Conservation (phyloP, 2,113 vertebrate species). For the Pardalotus punctatus region DNA sequence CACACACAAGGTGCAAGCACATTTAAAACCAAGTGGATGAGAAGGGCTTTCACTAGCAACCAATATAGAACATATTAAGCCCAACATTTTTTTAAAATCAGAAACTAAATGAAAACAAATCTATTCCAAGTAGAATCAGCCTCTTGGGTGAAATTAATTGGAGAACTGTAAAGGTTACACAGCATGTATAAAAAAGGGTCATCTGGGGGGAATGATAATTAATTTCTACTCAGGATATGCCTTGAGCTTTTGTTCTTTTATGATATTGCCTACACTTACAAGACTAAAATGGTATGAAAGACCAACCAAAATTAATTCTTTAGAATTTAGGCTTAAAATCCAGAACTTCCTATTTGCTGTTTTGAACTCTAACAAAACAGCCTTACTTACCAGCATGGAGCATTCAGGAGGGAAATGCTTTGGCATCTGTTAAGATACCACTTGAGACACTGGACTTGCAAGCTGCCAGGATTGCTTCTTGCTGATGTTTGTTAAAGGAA, state of each 20-base stretch:
- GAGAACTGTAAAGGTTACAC: background rate
- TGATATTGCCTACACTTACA: background rate
- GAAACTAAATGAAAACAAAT: background rate
- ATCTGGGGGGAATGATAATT: background rate
- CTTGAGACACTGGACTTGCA: background rate
- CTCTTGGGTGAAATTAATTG: background rate
- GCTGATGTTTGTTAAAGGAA: background rate
- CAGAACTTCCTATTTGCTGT: background rate
- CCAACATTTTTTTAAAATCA: background rate
- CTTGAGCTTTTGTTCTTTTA: background rate
- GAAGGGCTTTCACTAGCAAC: background rate
- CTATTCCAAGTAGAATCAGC: background rate
- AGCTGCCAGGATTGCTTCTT: background rate
- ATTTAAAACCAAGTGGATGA: background rate
- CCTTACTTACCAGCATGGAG: background rate
- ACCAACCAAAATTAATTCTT: background rate
- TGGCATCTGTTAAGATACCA: background rate
- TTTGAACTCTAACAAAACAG: background rate
- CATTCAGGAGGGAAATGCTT: background rate
- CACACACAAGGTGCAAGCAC: background rate
- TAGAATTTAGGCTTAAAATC: background rate
- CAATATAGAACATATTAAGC: background rate
- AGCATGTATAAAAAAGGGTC: background rate
- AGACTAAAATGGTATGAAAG: background rate
- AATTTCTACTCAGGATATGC: background rate